Conservation (phyloP, 2,797 vertebrate species). For the Aplochiton taeniatus region DNA sequence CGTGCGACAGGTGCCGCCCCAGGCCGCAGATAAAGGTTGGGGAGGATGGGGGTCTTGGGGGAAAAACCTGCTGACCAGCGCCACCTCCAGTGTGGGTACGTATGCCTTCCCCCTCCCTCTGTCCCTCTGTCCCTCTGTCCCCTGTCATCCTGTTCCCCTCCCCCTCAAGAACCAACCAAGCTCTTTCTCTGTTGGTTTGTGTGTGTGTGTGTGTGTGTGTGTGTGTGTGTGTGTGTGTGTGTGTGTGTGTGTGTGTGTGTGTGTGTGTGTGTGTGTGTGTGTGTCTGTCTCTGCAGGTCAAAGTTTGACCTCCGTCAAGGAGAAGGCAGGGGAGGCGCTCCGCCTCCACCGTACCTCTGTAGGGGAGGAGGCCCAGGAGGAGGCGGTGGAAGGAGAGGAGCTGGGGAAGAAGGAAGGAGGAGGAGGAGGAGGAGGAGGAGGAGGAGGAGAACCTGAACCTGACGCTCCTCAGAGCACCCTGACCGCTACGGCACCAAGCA, state of each 20-base stretch:
- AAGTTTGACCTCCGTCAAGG: constrained; percentile 88
- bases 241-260: neutral
- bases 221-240: neutral
- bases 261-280: neutral
- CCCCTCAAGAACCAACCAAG: too few relatives aligned
- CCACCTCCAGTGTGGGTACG: constrained; percentile 91
- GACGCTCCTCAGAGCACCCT: constrained; percentile 48
- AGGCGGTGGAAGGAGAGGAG: constrained; percentile 39
- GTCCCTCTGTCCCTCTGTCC: neutral
- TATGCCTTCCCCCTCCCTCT: neutral
- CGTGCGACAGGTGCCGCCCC: constrained; percentile 54
- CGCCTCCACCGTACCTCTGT: constrained; percentile 65
- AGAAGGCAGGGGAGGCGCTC: constrained; percentile 80
- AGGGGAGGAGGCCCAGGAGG: constrained; percentile 52
- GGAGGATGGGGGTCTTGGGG: constrained; percentile 93
- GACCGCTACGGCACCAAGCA: constrained; percentile 64
- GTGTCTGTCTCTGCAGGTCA: constrained; percentile 77
- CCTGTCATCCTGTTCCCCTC: neutral
- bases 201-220: constrained; percentile 7
- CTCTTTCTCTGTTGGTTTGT: constrained; percentile 5
- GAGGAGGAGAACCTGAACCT: constrained; percentile 16
- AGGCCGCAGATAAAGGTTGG: constrained; percentile 80
- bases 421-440: constrained; percentile 22
- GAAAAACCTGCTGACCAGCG: constrained; percentile 90
- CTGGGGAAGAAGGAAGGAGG: constrained; percentile 28